These are phyloP conservation scores for Microplitis manilae DNA, from an alignment of 2,888 invertebrate genomes.

Conservation along the genomic window DNA sequence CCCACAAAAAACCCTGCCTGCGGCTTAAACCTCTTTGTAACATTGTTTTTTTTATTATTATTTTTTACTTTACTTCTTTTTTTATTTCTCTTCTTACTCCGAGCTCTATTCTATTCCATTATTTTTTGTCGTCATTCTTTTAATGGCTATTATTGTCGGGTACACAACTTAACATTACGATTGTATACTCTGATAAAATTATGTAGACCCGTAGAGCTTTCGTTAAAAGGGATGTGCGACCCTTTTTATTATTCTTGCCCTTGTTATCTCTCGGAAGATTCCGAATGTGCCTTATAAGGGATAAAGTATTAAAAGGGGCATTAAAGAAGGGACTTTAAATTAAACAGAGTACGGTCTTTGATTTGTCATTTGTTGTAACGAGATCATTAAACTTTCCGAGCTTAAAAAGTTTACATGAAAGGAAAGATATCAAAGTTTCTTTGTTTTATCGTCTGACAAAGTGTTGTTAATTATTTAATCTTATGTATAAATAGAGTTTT, in stretches of 20 bases:
- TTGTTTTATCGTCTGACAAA: not conserved
- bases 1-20: not conserved
- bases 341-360: conserved; percentile 22
- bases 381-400: no score
- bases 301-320: conserved; percentile 25
- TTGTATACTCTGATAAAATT: not conserved
- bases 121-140: conserved; percentile 13
- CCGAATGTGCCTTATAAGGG: not conserved
- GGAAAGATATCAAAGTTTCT: not conserved
- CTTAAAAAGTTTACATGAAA: not conserved
- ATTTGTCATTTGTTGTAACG: conserved; percentile 20
- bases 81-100: conserved; percentile 37
- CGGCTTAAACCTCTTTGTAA: not conserved
- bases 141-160: conserved; percentile 6
- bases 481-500: not conserved
- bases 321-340: conserved; percentile 17
- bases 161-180: conserved; percentile 7
- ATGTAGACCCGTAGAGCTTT: not conserved
- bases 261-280: conserved; percentile 18
- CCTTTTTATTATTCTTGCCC: conserved; percentile 17
- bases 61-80: conserved; percentile 21
- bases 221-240: conserved; percentile 1
- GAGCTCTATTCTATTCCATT: not conserved
- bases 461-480: not conserved
- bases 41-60: conserved; percentile 26